Base-by-base conservation (phyloP, 1,140 invertebrate species). In the Oncopeltus fasciatus region DNA sequence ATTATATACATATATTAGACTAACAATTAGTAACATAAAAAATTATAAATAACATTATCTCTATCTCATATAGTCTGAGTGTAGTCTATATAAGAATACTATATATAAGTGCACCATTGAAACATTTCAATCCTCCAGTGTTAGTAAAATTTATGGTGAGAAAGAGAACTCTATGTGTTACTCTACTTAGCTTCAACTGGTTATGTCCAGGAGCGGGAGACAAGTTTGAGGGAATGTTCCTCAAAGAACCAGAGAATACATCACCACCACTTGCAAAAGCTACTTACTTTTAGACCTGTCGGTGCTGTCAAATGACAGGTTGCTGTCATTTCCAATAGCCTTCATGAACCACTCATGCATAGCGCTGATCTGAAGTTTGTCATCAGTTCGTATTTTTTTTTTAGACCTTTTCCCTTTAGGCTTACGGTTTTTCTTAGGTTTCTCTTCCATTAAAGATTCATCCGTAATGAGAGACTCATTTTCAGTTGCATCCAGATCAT, bases 281-380 rank as follows among this genome's bases (percentile, higher is more conserved):
- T 57, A 57, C 56, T 57, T 57, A 57, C 56, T 57, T 38, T 57
- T 57, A 4, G 33, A 57, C 18, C 56, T 65, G 16, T 66, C 64
- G 14, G 31, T 58, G 31, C n/a, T 46, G 51, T 68, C 67, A 51
- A 65, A 57, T 28, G 67, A 61, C 14, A 63, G 57, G 58, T 60
- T 67, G 26, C 49, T 49, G 26, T 68, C 65, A 58, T 66, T 59
- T 14, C 66, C 67, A 64, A 68, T 65, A 16, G 64, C 62, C 24
- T 64, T 64, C 31, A 66, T 63, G 61, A 68, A 68, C 67, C 67
- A 68, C 38, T 65, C 65, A 49, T 68, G 67, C 27, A 68, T 59
- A 11, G 64, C 64, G 24, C 62, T 59, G 26, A 63, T 63, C 49
- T 67, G 66, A 27, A 65, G 64, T 49, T 67, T 67, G 61, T 68